Evolutionary conservation across 2,888 invertebrate genomes (phyloP), one percentile per base, ranked within the genome.

Genomic region (Philereme transversata): DNA sequence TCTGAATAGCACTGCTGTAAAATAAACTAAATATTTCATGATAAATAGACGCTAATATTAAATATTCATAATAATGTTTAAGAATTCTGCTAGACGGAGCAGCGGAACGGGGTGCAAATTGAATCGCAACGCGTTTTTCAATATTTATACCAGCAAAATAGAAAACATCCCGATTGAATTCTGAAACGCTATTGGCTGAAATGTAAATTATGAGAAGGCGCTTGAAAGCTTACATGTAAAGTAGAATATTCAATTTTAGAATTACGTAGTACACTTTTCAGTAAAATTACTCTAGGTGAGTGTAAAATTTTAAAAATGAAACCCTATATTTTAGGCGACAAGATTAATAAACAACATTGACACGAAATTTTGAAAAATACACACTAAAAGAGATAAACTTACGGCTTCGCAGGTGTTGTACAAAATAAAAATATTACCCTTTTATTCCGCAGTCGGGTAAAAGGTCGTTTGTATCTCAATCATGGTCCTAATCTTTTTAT

Each of bases 71-170:
- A 47, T 51, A 60, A 51, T 46, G 41, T 9, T 50, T 52, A 49
- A 49, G 44, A 53, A 60, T 47, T 56, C 38, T 41, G 47, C 36
- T 43, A 43, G 46, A 43, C 36, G 38, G 10, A 10, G 36, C 57
- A 43, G 43, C 11, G 41, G 40, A 52, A 54, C 51, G 50, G 43
- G 46, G 40, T 60, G 57, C 43, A 64, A 64, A 64, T 60, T 60
- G 60, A 54, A 64, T 56, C 10, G 40, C 59, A 52, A 44, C 56
- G 35, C 33, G 51, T 54, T 57, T 60, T 64, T 64, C 50, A 59
- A 54, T 60, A 57, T 61, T 61, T 51, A 57, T 52, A 46, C 11
- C 11, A 40, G 4, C 5, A 34, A 45, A 53, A 45, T 53, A 53
- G 51, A 51, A 33, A 54, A 54, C 53, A 54, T 45, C 9, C n/a